Base-by-base conservation (phyloP, 2,797 vertebrate species). In the Miichthys miiuy region DNA sequence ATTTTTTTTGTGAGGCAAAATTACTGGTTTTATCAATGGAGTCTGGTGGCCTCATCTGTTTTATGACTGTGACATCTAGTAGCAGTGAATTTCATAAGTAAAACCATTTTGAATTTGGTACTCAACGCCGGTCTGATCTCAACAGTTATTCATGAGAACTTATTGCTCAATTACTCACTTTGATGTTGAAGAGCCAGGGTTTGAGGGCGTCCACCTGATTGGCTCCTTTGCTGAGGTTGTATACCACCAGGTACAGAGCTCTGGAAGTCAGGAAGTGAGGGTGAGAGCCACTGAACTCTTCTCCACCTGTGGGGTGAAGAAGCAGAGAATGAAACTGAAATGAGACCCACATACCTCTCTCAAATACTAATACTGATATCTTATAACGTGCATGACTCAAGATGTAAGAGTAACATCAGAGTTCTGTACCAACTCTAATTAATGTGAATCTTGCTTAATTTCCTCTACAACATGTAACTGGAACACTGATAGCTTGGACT, bases 121-220 rank as follows among this genome's bases (percentile, higher is more conserved):
- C 30, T 34, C 7, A 34, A 34, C 30, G 7, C 30, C 6, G 1
- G 7, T 54, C n/a, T 21, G 12, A 72, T n/a, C 47, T 51, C n/a
- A 61, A 50, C 9, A 41, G 25, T 9, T 21, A 16, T 2, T 64
- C 27, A 30, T 64, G 18, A 27, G 7, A 52, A 46, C 48, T 7
- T 25, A 25, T 6, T 70, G 27, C 8, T 18, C 23, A 10, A 3
- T 2, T 75, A 60, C 90, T 87, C 81, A 98, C 98, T 93, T 99
- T 99, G 88, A 99, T 98, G 90, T 97, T 98, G 88, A 99, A 99
- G 77, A 99, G 96, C 98, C 98, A 99, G 0, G 97, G 97, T 84
- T 98, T 99, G 90, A 99, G 96, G 47, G 96, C 94, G 11, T 99
- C 97, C 80, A 99, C 95, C 85, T 98, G 96, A 52, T 93, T 84